Conservation (phyloP, 2,888 invertebrate species). For the Lasioglossum zephyrum region DNA sequence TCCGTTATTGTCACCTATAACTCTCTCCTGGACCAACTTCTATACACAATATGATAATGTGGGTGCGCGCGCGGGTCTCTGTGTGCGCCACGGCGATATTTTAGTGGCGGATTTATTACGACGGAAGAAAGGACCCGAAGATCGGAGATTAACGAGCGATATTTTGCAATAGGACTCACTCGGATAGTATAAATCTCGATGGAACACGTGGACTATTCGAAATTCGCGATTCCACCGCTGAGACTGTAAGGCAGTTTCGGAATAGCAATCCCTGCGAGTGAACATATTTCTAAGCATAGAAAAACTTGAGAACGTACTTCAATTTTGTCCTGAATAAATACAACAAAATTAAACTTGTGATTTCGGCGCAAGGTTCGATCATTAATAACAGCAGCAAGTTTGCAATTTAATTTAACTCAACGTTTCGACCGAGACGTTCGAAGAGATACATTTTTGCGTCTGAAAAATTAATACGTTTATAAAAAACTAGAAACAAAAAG, state of each 20-base stretch:
- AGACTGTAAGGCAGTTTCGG: background rate
- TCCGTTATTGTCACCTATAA: slow-evolving; percentile 73
- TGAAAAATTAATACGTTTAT: too few relatives aligned
- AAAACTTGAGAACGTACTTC: too few relatives aligned
- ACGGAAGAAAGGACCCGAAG: slow-evolving; percentile 38
- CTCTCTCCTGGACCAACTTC: slow-evolving; percentile 47
- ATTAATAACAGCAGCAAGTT: too few relatives aligned
- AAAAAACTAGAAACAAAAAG: too few relatives aligned
- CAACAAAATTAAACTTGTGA: too few relatives aligned
- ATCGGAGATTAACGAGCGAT: slow-evolving; percentile 37
- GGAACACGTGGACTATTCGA: slow-evolving; percentile 12
- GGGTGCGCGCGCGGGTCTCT: slow-evolving; percentile 41
- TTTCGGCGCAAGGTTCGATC: too few relatives aligned
- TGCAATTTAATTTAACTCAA: too few relatives aligned
- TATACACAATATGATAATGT: slow-evolving; percentile 23
- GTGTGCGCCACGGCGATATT: slow-evolving; percentile 42
- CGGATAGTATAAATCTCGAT: slow-evolving; percentile 13
- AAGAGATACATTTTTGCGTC: too few relatives aligned
- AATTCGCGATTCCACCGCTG: background rate
- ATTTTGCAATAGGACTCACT: slow-evolving; percentile 14
- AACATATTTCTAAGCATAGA: background rate
- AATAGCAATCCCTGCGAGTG: background rate
- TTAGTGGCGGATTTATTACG: slow-evolving; percentile 51
- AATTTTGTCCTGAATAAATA: background rate
- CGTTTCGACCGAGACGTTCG: too few relatives aligned